Evolutionary conservation across 2,113 vertebrate genomes (phyloP).

Genomic region (Patagioenas fasciata): DNA sequence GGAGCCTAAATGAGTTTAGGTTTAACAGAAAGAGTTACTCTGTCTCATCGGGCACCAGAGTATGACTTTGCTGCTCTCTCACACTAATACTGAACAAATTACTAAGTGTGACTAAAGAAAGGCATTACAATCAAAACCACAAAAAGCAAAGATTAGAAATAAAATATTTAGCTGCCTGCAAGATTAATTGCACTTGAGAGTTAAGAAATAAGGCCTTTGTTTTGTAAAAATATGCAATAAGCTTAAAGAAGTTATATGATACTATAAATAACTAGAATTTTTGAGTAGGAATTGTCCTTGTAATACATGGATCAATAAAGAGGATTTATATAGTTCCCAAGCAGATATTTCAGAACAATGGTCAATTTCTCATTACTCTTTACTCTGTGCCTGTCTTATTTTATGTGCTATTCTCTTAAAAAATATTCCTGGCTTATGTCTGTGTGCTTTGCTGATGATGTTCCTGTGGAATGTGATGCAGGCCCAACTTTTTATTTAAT

Average conservation of each 20-base stretch:
- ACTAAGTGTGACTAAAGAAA: not conserved
- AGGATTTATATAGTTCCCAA: slow-evolving; percentile 38
- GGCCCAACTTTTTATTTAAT: not conserved
- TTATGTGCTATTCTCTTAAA: slow-evolving; percentile 18
- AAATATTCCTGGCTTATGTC: slow-evolving; percentile 2
- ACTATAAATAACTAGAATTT: slow-evolving; percentile 29
- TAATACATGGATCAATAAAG: slow-evolving; percentile 34
- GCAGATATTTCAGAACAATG: slow-evolving; percentile 36
- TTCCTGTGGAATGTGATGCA: not conserved
- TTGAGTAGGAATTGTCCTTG: slow-evolving; percentile 38
- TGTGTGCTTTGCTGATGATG: slow-evolving; percentile 2
- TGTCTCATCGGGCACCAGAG: not conserved
- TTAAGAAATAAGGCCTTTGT: not conserved
- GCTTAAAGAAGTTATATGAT: not conserved
- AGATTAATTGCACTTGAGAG: not conserved
- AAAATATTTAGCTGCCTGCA: not conserved
- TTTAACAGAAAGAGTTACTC: not conserved
- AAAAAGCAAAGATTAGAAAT: not conserved
- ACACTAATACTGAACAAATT: not conserved
- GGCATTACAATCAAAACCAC: not conserved
- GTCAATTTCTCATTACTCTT: slow-evolving; percentile 59
- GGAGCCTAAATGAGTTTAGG: not conserved
- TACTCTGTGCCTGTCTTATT: slow-evolving; percentile 17
- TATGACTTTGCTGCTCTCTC: not conserved
- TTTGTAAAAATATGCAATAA: not conserved